These are phyloP conservation scores for Hedya salicella DNA, from an alignment of 2,888 invertebrate genomes.

Conservation along the genomic window DNA sequence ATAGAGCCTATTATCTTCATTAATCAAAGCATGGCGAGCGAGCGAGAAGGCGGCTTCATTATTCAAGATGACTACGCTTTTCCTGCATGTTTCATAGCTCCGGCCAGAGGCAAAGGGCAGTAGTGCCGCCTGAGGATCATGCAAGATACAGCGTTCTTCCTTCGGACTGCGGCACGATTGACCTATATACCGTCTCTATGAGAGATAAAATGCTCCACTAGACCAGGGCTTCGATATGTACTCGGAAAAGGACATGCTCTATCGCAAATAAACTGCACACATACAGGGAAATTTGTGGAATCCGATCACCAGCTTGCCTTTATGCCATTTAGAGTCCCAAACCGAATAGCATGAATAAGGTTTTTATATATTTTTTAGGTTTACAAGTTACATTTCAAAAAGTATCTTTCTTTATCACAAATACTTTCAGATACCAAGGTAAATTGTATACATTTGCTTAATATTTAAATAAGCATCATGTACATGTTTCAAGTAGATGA, in stretches of 20 bases:
- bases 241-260: neutral
- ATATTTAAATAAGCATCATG: too few relatives aligned
- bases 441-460: too few relatives aligned
- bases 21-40: slow-evolving; percentile 49
- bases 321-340: too few relatives aligned
- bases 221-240: slow-evolving; percentile 12
- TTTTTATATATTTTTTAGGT: too few relatives aligned
- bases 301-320: too few relatives aligned
- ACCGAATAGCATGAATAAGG: too few relatives aligned
- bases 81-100: slow-evolving; percentile 42
- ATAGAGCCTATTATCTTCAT: slow-evolving; percentile 37
- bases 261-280: neutral
- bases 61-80: slow-evolving; percentile 65
- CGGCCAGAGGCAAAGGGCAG: neutral
- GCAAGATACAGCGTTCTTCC: neutral
- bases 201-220: slow-evolving; percentile 18
- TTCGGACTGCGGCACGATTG: slow-evolving; percentile 46
- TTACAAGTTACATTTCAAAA: too few relatives aligned
- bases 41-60: slow-evolving; percentile 59
- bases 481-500: too few relatives aligned
- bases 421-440: too few relatives aligned
- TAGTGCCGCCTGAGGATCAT: neutral
- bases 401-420: too few relatives aligned
- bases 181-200: slow-evolving; percentile 46
- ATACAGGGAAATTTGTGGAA: neutral